Percentiles rank a stretch among this genome's conserved stretches.
These are phyloP conservation scores for Prietella phreatophila DNA, from an alignment of 2,113 vertebrate species.

Conservation along the genomic window DNA sequence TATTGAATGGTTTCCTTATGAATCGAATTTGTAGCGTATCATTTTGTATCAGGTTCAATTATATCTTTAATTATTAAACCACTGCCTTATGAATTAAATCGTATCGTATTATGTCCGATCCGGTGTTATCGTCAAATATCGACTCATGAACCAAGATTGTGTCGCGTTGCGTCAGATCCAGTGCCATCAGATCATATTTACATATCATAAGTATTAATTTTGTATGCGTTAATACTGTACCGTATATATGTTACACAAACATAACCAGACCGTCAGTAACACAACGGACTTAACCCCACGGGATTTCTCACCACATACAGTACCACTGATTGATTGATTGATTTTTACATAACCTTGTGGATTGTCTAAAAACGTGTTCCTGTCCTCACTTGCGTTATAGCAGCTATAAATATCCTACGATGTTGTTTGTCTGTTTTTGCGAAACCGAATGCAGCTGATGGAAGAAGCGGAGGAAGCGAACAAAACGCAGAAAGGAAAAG, in stretches of 20 bases:
- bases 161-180: too few species aligned
- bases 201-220: too few species aligned
- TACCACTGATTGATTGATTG: too few species aligned
- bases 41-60: neutral
- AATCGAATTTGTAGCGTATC: neutral
- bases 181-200: too few species aligned
- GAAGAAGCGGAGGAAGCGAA: constrained; percentile 77
- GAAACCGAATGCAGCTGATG: constrained; percentile 69
- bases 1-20: neutral
- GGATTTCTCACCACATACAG: too few species aligned
- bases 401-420: neutral
- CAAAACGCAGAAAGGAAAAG: constrained; percentile 64
- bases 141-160: too few species aligned
- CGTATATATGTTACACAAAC: too few species aligned
- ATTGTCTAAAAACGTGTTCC: neutral
- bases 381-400: neutral
- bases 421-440: neutral
- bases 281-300: too few species aligned
- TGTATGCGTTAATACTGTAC: too few species aligned
- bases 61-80: neutral
- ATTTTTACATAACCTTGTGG: neutral
- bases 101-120: neutral
- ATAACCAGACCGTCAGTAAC: too few species aligned
- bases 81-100: neutral
- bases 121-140: neutral